phyloP scores from a whole-genome alignment of 2,888 invertebrate genomes.

The Silvanus unidentatus region DNA sequence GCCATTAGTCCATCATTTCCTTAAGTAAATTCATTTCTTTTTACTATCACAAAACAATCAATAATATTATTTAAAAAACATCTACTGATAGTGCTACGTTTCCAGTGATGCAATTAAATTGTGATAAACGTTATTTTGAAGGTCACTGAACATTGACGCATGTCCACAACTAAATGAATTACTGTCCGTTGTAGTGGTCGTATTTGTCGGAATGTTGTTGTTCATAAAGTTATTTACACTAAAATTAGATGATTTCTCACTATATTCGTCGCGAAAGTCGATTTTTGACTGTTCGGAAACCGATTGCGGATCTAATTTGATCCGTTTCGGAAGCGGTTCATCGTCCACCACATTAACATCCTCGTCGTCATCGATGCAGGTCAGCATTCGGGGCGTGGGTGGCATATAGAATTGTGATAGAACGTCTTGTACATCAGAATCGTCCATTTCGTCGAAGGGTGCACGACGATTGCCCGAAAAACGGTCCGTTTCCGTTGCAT shows the following conservation, averaged over 20 bases:
- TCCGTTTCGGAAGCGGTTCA: conserved; percentile 36
- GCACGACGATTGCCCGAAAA: conserved; percentile 39
- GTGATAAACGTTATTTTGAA: conserved; percentile 55
- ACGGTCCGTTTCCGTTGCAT: conserved; percentile 7
- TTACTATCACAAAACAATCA: conserved; percentile 1
- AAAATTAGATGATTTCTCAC: conserved; percentile 25
- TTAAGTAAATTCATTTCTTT: conserved; percentile 7
- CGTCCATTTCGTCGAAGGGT: conserved; percentile 57
- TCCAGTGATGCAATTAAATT: conserved; percentile 56
- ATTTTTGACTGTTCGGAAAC: conserved; percentile 9
- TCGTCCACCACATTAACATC: conserved; percentile 47
- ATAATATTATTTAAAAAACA: not conserved
- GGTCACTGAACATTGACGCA: conserved; percentile 59
- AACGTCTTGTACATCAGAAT: conserved; percentile 63
- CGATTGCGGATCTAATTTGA: conserved; percentile 32
- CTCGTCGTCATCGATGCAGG: conserved; percentile 61
- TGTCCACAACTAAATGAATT: conserved; percentile 55
- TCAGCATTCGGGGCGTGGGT: conserved; percentile 61
- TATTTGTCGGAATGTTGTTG: conserved; percentile 17
- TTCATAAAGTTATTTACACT: conserved; percentile 35
- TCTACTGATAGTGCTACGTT: conserved; percentile 40
- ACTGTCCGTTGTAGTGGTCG: conserved; percentile 33
- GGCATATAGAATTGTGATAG: conserved; percentile 67
- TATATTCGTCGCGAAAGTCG: conserved; percentile 1
- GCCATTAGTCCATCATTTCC: no score